Base-by-base conservation (phyloP, 1,140 invertebrate genomes). In the Lepidurus couesii region DNA sequence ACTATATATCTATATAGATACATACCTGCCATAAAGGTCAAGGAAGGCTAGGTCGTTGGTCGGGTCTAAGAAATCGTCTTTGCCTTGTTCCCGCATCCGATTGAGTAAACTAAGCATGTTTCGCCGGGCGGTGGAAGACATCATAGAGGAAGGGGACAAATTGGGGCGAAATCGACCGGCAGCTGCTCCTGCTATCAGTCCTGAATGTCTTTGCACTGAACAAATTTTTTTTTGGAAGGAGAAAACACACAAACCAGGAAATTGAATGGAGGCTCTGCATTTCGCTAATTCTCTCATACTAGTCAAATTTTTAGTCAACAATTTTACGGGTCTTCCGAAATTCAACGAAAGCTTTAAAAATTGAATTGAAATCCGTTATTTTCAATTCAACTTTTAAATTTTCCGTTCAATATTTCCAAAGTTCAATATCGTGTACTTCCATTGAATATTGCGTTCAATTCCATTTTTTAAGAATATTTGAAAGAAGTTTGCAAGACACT, bases 181-280 rank as follows among this genome's bases (percentile, higher is more conserved):
- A 65, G 53, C 53, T 21, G 53, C 53, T 65, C 53, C 53, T 65
- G 53, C 53, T 65, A 65, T 65, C 53, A 65, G 1, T 7, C 53
- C 53, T 65, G 53, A 65, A 65, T 65, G 53, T 65, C 53, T 65
- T 65, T 65, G 53, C 53, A 65, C 53, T 65, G 53, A 65, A n/a
- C 3, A 13, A 65, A n/a, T n/a, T n/a, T 7, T 9, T 65, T 65
- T n/a, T 65, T 13, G 53, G 13, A 21, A 65, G 8, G n/a, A 65
- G 16, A 21, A 21, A 65, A 65, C 21, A 65, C 21, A 65, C 9
- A 65, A 65, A n/a, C 21, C 21, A 21, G 53, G 53, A 47, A 34
- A 34, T 34, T 34, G 53, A 21, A 9, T 65, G 53, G 16, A 21
- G 4, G 7, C 21, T 65, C 21, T 65, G 13, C 47, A 13, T 5